Conservation (phyloP, 1,140 invertebrate genomes). For the Drosophila oshimai region DNA sequence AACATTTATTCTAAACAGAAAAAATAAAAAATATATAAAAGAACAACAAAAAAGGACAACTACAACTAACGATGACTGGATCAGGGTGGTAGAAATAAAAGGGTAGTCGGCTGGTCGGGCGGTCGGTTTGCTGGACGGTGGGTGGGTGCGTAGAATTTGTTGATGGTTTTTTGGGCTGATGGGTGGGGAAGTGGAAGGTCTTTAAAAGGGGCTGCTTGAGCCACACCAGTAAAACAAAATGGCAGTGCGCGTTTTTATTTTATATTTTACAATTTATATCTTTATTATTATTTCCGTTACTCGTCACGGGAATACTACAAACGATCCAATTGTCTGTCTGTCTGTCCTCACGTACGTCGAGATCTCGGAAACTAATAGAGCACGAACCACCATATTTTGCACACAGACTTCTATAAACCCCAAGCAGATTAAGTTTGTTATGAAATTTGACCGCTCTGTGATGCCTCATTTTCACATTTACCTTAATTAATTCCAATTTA, state of each 20-base stretch:
- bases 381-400: too few relatives aligned
- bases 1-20: conserved; percentile 50
- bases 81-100: background rate
- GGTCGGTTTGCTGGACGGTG: background rate
- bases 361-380: too few relatives aligned
- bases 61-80: conserved; percentile 24
- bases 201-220: background rate
- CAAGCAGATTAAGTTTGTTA: too few relatives aligned
- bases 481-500: too few relatives aligned
- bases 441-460: too few relatives aligned
- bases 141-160: background rate
- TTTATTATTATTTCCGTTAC: conserved; percentile 8
- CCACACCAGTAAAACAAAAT: conserved; percentile 39
- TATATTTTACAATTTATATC: background rate
- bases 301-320: too few relatives aligned
- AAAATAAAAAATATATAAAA: conserved; percentile 42
- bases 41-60: conserved; percentile 62
- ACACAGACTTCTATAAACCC: too few relatives aligned
- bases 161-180: background rate
- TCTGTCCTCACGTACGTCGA: too few relatives aligned
- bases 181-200: background rate
- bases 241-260: conserved; percentile 24
- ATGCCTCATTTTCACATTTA: too few relatives aligned
- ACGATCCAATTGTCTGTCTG: too few relatives aligned
- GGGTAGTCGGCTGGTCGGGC: background rate